Conservation (phyloP, 2,797 vertebrate genomes). For the Potorous gilbertii region DNA sequence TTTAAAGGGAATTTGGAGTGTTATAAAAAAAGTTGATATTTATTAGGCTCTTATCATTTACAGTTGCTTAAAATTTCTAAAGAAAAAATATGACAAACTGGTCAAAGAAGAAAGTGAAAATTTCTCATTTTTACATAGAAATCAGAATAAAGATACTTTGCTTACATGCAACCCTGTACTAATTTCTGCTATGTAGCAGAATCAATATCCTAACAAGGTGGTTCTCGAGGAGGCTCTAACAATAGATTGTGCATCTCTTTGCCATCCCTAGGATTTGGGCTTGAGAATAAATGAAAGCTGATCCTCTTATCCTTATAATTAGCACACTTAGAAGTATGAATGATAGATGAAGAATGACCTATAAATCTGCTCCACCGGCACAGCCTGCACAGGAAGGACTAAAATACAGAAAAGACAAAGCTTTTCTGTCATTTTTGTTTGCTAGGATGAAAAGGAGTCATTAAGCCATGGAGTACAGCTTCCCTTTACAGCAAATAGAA, state of each 20-base stretch:
- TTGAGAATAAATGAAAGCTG: background rate
- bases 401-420: background rate
- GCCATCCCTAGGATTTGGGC: background rate
- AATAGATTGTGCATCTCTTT: background rate
- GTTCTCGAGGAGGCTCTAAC: conserved; percentile 1
- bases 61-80: background rate
- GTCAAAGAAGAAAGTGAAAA: background rate
- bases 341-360: background rate
- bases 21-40: background rate
- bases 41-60: background rate
- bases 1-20: background rate
- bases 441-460: background rate
- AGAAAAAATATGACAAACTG: background rate
- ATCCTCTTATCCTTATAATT: conserved; percentile 19
- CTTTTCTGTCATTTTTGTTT: background rate
- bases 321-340: conserved; percentile 14
- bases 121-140: background rate
- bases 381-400: background rate
- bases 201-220: background rate
- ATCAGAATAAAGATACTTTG: background rate
- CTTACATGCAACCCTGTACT: background rate
- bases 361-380: background rate
- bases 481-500: conserved; percentile 1
- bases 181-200: background rate
- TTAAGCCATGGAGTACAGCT: background rate